These are phyloP conservation scores for Eira barbara DNA, from an alignment of 2,113 vertebrate species.

Conservation along the genomic window DNA sequence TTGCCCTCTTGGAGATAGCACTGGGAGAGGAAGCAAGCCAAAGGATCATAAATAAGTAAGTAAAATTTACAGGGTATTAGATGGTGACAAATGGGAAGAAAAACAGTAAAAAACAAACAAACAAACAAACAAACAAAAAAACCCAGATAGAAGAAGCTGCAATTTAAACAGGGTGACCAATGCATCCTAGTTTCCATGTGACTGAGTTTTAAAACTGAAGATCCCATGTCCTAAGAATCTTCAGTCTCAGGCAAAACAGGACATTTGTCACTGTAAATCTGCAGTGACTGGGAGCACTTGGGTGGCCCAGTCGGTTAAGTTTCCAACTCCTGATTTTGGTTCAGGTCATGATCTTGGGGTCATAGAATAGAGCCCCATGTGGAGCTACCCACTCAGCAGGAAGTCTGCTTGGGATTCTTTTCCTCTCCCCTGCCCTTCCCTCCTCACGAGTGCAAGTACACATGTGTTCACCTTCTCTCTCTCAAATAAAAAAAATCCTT, in stretches of 20 bases:
- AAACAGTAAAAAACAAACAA: background rate
- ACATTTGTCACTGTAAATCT: background rate
- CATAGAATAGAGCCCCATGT: background rate
- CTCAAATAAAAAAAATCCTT: background rate
- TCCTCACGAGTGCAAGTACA: background rate
- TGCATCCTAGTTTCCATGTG: background rate
- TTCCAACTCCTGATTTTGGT: background rate
- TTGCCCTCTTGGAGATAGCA: background rate
- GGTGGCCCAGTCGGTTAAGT: background rate
- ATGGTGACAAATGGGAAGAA: background rate
- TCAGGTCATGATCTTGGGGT: background rate
- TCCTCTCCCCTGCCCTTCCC: background rate
- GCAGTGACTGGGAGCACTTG: background rate
- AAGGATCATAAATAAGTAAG: background rate
- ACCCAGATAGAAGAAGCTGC: background rate
- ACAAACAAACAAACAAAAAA: background rate
- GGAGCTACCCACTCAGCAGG: background rate
- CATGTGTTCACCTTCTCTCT: background rate
- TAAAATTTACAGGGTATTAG: background rate
- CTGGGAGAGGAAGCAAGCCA: background rate
- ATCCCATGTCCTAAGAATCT: background rate
- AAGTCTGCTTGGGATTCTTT: background rate
- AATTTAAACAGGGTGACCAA: background rate
- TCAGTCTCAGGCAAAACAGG: background rate
- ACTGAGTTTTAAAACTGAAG: background rate